These are phyloP conservation scores for Drosophila yakuba DNA, from an alignment of 1,140 invertebrate genomes.

Conservation along the genomic window DNA sequence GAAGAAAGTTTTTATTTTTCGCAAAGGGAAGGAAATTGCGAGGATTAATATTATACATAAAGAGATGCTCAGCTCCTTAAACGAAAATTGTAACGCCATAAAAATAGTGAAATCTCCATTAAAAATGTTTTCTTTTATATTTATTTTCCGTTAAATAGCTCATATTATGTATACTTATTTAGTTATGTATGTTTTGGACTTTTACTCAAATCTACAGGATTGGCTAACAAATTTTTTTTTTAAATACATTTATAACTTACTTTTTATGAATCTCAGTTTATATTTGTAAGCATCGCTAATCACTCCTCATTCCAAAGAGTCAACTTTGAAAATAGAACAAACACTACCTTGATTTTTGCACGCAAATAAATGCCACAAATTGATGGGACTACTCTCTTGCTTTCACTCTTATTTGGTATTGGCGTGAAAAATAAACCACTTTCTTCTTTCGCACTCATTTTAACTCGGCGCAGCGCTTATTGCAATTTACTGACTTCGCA, in stretches of 20 bases:
- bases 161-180: too few relatives aligned
- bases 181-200: too few relatives aligned
- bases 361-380: conserved; percentile 20
- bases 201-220: neutral
- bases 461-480: conserved; percentile 62
- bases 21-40: conserved; percentile 22
- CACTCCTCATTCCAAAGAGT: neutral
- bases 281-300: neutral
- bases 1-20: conserved; percentile 10
- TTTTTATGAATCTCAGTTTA: neutral
- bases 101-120: neutral
- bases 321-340: neutral
- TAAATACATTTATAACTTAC: neutral
- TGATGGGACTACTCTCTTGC: conserved; percentile 43
- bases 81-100: neutral
- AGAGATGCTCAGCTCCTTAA: neutral
- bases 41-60: conserved; percentile 36
- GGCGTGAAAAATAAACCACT: conserved; percentile 42
- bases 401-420: conserved; percentile 38
- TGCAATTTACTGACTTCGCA: conserved; percentile 72
- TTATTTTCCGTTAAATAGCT: too few relatives aligned
- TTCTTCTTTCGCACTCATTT: conserved; percentile 45
- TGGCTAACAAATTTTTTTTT: too few relatives aligned
- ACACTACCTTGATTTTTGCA: conserved; percentile 1
- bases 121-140: neutral